These are phyloP conservation scores for Microtus richardsoni DNA, from an alignment of 2,113 vertebrate species.

Conservation along the genomic window DNA sequence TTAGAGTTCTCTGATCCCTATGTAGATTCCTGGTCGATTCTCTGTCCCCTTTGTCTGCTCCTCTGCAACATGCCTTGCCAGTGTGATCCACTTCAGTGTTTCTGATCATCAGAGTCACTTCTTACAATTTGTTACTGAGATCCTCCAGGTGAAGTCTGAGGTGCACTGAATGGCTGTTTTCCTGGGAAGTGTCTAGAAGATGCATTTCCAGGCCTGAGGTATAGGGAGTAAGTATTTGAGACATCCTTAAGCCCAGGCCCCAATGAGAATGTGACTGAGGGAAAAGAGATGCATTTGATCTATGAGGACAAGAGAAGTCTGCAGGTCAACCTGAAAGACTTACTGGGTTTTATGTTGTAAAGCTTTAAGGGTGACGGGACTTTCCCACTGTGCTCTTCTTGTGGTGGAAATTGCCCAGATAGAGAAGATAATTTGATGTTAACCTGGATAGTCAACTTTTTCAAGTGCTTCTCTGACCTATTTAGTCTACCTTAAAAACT, in stretches of 20 bases:
- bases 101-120: background rate
- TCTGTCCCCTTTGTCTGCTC: background rate
- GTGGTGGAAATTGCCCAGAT: background rate
- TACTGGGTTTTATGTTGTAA: background rate
- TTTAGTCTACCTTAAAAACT: background rate
- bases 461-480: background rate
- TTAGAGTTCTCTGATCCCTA: background rate
- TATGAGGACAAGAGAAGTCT: background rate
- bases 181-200: slow-evolving; percentile 36
- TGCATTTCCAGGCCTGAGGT: background rate
- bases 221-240: background rate
- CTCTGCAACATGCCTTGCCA: background rate
- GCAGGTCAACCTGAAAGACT: background rate
- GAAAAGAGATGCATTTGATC: slow-evolving; percentile 19
- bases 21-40: background rate
- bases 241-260: slow-evolving; percentile 33
- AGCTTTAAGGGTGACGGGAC: background rate
- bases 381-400: background rate
- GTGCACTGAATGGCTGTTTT: background rate
- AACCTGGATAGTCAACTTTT: background rate
- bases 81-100: background rate
- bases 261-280: background rate
- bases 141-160: background rate
- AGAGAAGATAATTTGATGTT: slow-evolving; percentile 17
- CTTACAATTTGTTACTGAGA: background rate